These are phyloP conservation scores for Oceanodroma tethys DNA, from an alignment of 2,113 vertebrate genomes.

Conservation along the genomic window DNA sequence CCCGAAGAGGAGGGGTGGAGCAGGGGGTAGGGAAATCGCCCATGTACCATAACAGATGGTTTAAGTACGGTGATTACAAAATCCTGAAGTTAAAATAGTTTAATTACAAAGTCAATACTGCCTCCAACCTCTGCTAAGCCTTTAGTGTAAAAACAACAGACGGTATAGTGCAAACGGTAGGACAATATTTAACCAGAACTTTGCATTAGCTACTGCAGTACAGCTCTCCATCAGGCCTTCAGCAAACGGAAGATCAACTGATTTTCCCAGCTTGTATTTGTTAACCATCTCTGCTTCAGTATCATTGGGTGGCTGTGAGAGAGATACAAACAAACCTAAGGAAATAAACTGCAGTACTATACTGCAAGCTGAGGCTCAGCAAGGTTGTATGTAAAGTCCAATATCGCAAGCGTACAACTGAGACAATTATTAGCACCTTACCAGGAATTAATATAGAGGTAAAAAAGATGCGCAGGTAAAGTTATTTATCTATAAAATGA, in stretches of 20 bases:
- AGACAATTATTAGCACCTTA: neutral
- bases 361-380: neutral
- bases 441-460: neutral
- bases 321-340: neutral
- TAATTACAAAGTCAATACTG: constrained; percentile 99
- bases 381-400: neutral
- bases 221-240: constrained; percentile 73
- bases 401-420: neutral
- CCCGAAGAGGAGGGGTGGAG: constrained; percentile 14
- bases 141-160: constrained; percentile 98
- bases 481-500: neutral
- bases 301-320: constrained; percentile 2
- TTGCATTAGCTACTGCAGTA: constrained; percentile 82
- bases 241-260: constrained; percentile 74
- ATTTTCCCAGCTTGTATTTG: constrained; percentile 66
- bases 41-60: constrained; percentile 90
- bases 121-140: constrained; percentile 87
- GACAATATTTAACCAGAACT: constrained; percentile 99
- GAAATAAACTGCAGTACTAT: neutral
- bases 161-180: constrained; percentile 90
- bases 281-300: constrained; percentile 56
- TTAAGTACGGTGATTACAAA: constrained; percentile 96
- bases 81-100: constrained; percentile 98
- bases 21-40: constrained; percentile 38
- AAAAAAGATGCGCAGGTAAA: neutral